Base-by-base conservation (phyloP, 2,888 invertebrate species). In the Brachylomia viminalis region DNA sequence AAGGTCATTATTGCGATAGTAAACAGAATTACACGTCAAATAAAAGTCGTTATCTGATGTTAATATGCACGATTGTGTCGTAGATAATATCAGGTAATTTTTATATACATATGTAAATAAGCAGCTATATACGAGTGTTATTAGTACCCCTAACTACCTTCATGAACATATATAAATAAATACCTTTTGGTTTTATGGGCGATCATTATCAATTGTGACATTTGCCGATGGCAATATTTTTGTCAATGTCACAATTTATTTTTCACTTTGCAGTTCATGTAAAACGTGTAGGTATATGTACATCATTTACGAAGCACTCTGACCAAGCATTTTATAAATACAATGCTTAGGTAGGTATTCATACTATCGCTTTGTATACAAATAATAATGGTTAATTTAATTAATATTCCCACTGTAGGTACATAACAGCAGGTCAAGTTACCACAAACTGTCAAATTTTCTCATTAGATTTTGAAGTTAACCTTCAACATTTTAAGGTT, bases 21-120 rank as follows among this genome's bases (percentile, higher is more conserved):
- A 61, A 77, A 75, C 52, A 75, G 59, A 75, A 82, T 79, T 76
- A 84, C 47, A 83, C 73, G 72, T 72, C 64, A 83, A 86, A 86
- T 76, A 80, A 78, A 82, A 75, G 54, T 77, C 65, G 69, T 78
- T 87, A 86, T 87, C 86, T 84, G 84, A 81, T 83, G 72, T 73
- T 75, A 79, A 85, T 85, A 79, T 85, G 77, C 79, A 77, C 64
- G 77, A 80, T 80, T 77, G 64, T 75, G 61, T 68, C 23, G 76
- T 59, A 47, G 79, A 83, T 86, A 82, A 61, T 66, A 87, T 79
- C 85, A 54, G 77, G 72, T 77, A 75, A 87, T 77, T 79, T 86
- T 70, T 68, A 83, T 54, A 82, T 67, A 72, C 52, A 70, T 69
- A 56, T 56, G 73, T 67, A 76, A 68, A 83, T 72, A 59, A 58